Evolutionary conservation across 2,113 vertebrate genomes (phyloP), one percentile per base, ranked within the genome.

Genomic region (Sapajus apella): DNA sequence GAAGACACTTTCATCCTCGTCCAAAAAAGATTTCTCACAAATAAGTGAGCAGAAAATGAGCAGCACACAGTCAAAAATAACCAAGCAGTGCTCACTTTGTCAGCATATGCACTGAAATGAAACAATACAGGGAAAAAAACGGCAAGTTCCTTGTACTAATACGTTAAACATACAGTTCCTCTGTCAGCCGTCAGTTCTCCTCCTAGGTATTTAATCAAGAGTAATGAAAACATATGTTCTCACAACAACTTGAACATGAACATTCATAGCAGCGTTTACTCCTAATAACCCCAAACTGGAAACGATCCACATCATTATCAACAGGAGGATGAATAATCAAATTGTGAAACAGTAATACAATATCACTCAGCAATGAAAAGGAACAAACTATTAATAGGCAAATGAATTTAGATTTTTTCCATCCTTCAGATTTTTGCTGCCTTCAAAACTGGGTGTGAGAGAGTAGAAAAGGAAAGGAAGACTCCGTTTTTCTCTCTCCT

Each of bases 31-130:
- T 61, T 80, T 45, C 55, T 64, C n/a, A 61, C 30, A 79, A 93
- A 80, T 12, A 72, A 72, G 6, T 72, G 37, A 40, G 37, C 52
- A 90, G 72, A 80, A 80, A 93, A 81, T 81, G 82, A 91, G 37
- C 4, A 87, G 87, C 61, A 95, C 40, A 56, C 58, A 47, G 52
- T 91, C 40, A 61, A 87, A 90, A 87, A 87, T 64, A 95, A 64
- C 43, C 3, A n/a, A 72, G 80, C 72, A 55, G 40, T 43, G 14
- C 40, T 70, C 43, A 10, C 30, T 66, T 66, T 80, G 61, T 80
- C 35, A 37, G 79, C 8, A 6, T 12, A 58, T 16, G 72, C 35
- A 43, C 79, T 70, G 43, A 87, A 85, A 64, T 55, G 83, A 56
- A 72, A 37, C 37, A 45, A 37, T 3, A 35, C 45, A 5, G 30